Evolutionary conservation across 2,888 invertebrate genomes (phyloP), one percentile per base, ranked within the genome.

Genomic region (Leptopterna dolabrata): DNA sequence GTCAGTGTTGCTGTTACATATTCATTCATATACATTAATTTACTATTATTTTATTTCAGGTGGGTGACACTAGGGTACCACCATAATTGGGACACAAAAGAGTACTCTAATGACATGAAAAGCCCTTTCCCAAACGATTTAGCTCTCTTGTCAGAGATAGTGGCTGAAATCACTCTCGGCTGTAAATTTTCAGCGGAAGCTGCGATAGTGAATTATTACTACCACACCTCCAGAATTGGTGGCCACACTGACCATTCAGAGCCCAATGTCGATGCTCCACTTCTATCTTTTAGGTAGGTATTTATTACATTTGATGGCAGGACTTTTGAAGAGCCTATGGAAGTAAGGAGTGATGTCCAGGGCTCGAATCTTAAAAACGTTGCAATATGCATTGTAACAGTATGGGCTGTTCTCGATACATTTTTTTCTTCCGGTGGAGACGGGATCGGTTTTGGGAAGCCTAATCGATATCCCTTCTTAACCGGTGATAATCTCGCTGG

Each of bases 41-140:
- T 36, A 36, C 7, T 36, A 36, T 36, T 4, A 4, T 36, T 36
- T 36, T 36, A 36, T 88, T 87, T 87, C 91, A 90, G 82, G n/a
- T 99, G 99, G 99, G 95, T 96, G 0, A 99, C 99, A 0, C 92
- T 99, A 47, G 99, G 99, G 16, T 99, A 98, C 91, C 99, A 99
- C 92, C 98, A 99, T 92, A 95, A 99, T 92, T 99, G 99, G 99
- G 95, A 98, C 91, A 96, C 97, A 85, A 99, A 99, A 94, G 95
- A 95, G 14, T 97, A 97, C 91, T 94, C 93, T 87, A 96, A 97
- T 92, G 91, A 93, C 6, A 94, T 93, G 88, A 94, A 93, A 91
- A 93, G 94, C 78, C 91, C 92, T 13, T 96, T 98, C 92, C 98
- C 98, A 0, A 89, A 91, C 16, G 97, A 98, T 90, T 92, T 98